Percentiles rank a stretch among this genome's conserved stretches.
Evolutionary conservation across 2,113 vertebrate genomes (phyloP).

Genomic region (Percina caprodes): DNA sequence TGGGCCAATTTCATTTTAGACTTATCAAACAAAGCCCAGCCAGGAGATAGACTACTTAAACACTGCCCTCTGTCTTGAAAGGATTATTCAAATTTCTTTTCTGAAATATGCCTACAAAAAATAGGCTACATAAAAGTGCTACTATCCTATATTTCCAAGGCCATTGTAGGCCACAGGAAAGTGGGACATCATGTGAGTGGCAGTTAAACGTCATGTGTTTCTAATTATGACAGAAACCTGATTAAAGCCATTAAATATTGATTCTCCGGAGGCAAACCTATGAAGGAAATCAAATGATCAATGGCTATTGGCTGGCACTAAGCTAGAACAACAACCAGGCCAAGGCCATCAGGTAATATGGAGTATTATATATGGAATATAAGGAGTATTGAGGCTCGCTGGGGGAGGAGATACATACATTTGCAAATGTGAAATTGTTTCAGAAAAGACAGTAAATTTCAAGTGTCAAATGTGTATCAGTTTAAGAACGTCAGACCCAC

Average conservation of each 20-base stretch:
- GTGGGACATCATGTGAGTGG: slow-evolving; percentile 72
- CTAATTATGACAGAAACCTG: slow-evolving; percentile 66
- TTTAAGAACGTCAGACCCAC: background rate
- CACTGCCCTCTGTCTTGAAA: background rate
- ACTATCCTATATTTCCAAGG: slow-evolving; percentile 59
- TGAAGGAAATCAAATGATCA: slow-evolving; percentile 33
- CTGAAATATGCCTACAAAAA: slow-evolving; percentile 35
- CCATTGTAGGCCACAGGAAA: slow-evolving; percentile 68
- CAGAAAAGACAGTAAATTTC: background rate
- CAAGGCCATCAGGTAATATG: slow-evolving; percentile 1
- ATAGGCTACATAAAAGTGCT: slow-evolving; percentile 26
- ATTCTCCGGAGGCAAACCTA: slow-evolving; percentile 12
- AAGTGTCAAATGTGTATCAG: background rate
- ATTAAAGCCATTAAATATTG: slow-evolving; percentile 42
- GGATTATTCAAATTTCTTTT: slow-evolving; percentile 4
- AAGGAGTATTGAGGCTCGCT: background rate
- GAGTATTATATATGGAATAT: too few species aligned
- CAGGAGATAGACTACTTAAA: slow-evolving; percentile 8
- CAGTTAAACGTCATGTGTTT: slow-evolving; percentile 61
- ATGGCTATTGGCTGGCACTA: background rate
- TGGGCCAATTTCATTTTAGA: background rate
- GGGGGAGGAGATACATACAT: background rate
- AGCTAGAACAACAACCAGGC: background rate
- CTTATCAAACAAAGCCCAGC: background rate
- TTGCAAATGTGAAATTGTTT: background rate